phyloP scores from a whole-genome alignment of 2,797 vertebrate genomes.

The Fistularia tabacaria region DNA sequence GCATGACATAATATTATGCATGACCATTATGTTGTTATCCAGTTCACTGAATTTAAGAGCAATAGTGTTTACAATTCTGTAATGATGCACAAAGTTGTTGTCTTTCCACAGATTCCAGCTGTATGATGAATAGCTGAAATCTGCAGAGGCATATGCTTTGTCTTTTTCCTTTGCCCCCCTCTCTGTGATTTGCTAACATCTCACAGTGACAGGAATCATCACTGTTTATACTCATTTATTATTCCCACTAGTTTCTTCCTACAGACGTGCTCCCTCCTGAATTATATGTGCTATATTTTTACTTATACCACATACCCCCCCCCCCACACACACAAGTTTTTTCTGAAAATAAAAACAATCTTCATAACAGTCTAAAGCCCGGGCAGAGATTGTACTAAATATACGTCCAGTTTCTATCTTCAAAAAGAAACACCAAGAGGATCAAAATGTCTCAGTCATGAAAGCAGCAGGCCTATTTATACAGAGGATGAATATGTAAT shows the following conservation, averaged over 20 bases:
- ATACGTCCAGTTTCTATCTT: conserved; percentile 53
- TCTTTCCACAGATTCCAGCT: conserved; percentile 2
- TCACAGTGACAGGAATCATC: conserved; percentile 8
- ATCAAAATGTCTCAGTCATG: conserved; percentile 42
- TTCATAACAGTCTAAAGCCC: conserved; percentile 18
- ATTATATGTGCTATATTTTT: neutral
- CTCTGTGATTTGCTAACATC: conserved; percentile 3
- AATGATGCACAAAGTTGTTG: conserved; percentile 23
- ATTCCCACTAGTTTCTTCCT: conserved; percentile 18
- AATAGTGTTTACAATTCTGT: conserved; percentile 21
- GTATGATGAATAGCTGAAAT: conserved; percentile 11
- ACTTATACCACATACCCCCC: no score
- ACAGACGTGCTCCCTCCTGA: conserved; percentile 14
- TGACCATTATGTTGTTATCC: conserved; percentile 18
- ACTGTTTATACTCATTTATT: conserved; percentile 21
- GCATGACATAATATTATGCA: conserved; percentile 30
- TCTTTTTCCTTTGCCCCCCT: neutral
- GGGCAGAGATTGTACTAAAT: conserved; percentile 41
- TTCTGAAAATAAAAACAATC: conserved; percentile 33
- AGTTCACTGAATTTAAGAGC: conserved; percentile 15
- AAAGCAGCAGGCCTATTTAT: conserved; percentile 50
- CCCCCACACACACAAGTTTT: neutral
- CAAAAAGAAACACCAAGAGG: conserved; percentile 58
- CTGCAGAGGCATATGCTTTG: neutral
- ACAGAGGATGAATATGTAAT: conserved; percentile 36